A percentile compares a stretch with the other conserved stretches of the same genome.
Evolutionary conservation across 2,113 vertebrate genomes (phyloP).

Genomic region (Gymnorhina tibicen): DNA sequence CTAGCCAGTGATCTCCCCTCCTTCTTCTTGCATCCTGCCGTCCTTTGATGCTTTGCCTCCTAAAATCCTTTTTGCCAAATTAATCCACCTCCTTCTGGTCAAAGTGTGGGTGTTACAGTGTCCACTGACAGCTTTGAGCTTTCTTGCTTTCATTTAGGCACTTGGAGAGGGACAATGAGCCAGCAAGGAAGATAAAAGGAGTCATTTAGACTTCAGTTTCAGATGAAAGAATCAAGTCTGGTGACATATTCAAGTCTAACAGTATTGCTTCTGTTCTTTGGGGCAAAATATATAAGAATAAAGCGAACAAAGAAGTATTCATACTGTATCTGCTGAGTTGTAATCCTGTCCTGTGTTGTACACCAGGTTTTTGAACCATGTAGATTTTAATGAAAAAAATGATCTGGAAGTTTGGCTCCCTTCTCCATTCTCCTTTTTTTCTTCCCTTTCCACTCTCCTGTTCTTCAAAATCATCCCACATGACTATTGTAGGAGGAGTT

Average conservation of each 20-base stretch:
- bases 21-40: neutral
- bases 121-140: slow-evolving; percentile 64
- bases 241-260: slow-evolving; percentile 56
- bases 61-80: slow-evolving; percentile 32
- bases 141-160: slow-evolving; percentile 2
- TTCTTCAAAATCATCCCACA: neutral
- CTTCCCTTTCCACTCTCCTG: neutral
- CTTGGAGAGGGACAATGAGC: neutral
- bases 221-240: slow-evolving; percentile 58
- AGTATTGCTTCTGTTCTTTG: slow-evolving; percentile 55
- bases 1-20: neutral
- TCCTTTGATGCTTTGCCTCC: neutral
- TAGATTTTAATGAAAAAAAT: slow-evolving; percentile 2
- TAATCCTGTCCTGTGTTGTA: neutral
- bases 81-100: slow-evolving; percentile 35
- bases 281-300: slow-evolving; percentile 33
- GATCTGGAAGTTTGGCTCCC: neutral
- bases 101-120: slow-evolving; percentile 58
- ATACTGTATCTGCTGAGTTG: neutral
- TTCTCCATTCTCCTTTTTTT: neutral
- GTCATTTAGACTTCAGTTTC: slow-evolving; percentile 59
- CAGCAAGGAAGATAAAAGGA: slow-evolving; percentile 71
- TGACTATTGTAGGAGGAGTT: neutral
- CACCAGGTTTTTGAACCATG: slow-evolving; percentile 1
- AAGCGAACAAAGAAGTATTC: slow-evolving; percentile 50